Evolutionary conservation across 2,888 invertebrate genomes (phyloP), one percentile per base, ranked within the genome.

Genomic region (Gortyna flavago): DNA sequence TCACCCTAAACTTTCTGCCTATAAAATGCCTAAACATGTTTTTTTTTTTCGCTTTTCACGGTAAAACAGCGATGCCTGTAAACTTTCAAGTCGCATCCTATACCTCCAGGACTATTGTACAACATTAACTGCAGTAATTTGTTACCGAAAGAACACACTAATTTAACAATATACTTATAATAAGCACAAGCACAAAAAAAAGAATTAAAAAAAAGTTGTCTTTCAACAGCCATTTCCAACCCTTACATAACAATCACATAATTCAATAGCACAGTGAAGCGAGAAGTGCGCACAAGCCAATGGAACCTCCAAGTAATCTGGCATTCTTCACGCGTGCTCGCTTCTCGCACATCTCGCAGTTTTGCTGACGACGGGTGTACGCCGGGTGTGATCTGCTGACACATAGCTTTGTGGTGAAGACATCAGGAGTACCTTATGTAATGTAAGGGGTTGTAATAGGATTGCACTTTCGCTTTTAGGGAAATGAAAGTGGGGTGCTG

Each of bases 301-400:
- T 65, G 35, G 64, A 51, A 18, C 5, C 13, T 65, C 64, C 25
- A n/a, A 18, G 54, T 21, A 18, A 86, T 77, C 76, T 21, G 54
- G 64, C 59, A n/a, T 38, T 29, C 41, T 44, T 78, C 67, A 75
- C 72, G 80, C 80, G 80, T 61, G 79, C 66, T 16, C 62, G 88
- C 57, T 8, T 66, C 21, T 25, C 35, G 41, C 41, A 72, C 76
- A 51, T 38, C 68, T 5, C 61, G 41, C 41, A 61, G 72, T 67
- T 44, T 38, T 41, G 85, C 87, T 84, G 87, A 87, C 69, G 61
- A 25, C 35, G 21, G 29, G n/a, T n/a, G n/a, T n/a, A n/a, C 35
- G 29, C 62, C 54, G 68, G 66, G 71, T 29, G 64, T 7, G 69
- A 44, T 57, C 61, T 82, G 79, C 79, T 83, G 87, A 72, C 74